These are phyloP conservation scores for Bovichtus variegatus DNA, from an alignment of 2,797 vertebrate species.

Conservation along the genomic window DNA sequence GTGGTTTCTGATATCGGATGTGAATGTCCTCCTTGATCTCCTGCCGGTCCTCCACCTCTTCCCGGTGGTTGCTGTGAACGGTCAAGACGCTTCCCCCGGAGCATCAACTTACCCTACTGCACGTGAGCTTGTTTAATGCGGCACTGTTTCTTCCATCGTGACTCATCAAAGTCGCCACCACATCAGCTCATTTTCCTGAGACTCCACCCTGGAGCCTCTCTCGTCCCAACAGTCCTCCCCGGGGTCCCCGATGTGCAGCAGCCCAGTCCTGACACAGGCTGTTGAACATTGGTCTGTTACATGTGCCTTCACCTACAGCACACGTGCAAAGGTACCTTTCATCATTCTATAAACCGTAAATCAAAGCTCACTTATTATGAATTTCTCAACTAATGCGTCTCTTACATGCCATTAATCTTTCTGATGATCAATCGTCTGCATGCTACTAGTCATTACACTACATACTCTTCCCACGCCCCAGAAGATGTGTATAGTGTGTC, in stretches of 20 bases:
- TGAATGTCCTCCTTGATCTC: not conserved
- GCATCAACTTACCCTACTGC: not conserved
- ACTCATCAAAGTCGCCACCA: not conserved
- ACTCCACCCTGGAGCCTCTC: too few species aligned
- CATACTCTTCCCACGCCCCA: constrained; percentile 14
- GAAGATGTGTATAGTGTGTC: not conserved
- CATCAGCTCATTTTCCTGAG: not conserved
- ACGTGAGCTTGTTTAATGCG: not conserved
- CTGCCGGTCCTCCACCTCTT: not conserved
- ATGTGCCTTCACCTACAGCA: not conserved
- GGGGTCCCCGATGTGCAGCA: too few species aligned
- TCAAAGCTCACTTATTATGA: constrained; percentile 68
- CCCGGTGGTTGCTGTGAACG: not conserved
- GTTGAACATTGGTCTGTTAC: not conserved
- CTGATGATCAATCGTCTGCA: constrained; percentile 65
- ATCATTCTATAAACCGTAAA: constrained; percentile 68
- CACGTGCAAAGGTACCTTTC: constrained; percentile 23
- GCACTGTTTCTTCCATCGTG: not conserved
- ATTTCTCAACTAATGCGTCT: constrained; percentile 67
- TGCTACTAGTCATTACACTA: constrained; percentile 61
- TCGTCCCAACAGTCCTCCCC: too few species aligned
- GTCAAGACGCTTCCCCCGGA: not conserved
- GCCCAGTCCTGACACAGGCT: too few species aligned
- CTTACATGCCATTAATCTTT: constrained; percentile 66
- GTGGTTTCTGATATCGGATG: not conserved